Conservation (phyloP, 2,797 vertebrate genomes). For the Pteropus rufus region DNA sequence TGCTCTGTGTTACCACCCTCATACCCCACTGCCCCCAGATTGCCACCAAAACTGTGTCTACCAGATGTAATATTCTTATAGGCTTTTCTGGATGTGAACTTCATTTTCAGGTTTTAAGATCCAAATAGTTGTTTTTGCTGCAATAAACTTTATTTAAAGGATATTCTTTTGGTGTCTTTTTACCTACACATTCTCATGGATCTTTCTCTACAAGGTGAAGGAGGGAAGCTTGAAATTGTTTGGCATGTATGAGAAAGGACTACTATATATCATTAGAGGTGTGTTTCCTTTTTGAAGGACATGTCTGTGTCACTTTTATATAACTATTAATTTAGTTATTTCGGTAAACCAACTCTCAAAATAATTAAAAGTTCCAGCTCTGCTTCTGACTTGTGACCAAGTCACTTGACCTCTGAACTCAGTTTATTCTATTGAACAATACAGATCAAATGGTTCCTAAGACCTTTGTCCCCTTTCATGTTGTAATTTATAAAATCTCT, state of each 20-base stretch:
- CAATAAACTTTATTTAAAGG: constrained; percentile 6
- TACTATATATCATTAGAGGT: neutral
- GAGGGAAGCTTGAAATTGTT: neutral
- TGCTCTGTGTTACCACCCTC: neutral
- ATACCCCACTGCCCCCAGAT: neutral
- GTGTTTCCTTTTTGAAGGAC: neutral
- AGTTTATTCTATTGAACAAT: constrained; percentile 11
- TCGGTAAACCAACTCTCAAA: neutral
- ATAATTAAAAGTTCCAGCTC: neutral
- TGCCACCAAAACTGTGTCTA: neutral
- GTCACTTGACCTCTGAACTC: neutral
- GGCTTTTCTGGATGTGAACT: neutral
- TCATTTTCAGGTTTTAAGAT: constrained; percentile 26
- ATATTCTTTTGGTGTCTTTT: neutral
- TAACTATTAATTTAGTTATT: neutral
- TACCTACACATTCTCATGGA: neutral
- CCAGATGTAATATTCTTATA: neutral
- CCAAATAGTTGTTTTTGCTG: neutral
- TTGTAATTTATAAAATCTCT: constrained; percentile 4
- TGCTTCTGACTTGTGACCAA: neutral
- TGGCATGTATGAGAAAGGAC: neutral
- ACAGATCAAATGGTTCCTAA: neutral
- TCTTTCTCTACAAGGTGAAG: neutral
- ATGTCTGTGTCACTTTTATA: neutral
- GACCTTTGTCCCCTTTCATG: neutral